Percentiles rank a stretch among this genome's conserved stretches.
These are phyloP conservation scores for Drosophila subsilvestris DNA, from an alignment of 2,888 invertebrate genomes.

Conservation along the genomic window DNA sequence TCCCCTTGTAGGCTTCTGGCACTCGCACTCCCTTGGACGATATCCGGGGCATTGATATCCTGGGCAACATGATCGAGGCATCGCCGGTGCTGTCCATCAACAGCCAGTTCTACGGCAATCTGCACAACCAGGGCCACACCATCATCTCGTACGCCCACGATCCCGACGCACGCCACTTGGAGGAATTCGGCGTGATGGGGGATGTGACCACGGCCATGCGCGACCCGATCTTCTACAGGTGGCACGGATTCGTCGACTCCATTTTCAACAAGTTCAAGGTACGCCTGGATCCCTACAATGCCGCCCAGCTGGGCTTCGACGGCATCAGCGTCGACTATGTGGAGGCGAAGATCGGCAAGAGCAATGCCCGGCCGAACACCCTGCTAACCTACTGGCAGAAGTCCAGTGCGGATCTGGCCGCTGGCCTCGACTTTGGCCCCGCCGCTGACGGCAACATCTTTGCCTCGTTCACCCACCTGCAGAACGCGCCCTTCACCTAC, in stretches of 20 bases:
- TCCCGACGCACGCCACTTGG: constrained; percentile 89
- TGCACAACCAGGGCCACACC: constrained; percentile 93
- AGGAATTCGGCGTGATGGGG: constrained; percentile 91
- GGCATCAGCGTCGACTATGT: constrained; percentile 68
- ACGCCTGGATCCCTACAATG: constrained; percentile 86
- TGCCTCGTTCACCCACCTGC: constrained; percentile 91
- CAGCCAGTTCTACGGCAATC: constrained; percentile 89
- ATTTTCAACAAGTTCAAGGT: constrained; percentile 90
- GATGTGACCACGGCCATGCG: constrained; percentile 94
- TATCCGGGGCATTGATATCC: constrained; percentile 89
- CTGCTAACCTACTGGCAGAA: constrained; percentile 91
- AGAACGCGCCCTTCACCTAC: constrained; percentile 89
- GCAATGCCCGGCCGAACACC: constrained; percentile 84
- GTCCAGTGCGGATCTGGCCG: constrained; percentile 91
- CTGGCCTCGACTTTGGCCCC: constrained; percentile 91
- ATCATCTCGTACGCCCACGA: constrained; percentile 91
- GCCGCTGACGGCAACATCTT: constrained; percentile 87
- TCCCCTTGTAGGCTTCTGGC: constrained; percentile 61
- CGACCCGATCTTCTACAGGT: constrained; percentile 94
- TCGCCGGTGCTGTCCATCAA: constrained; percentile 88
- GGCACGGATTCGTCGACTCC: constrained; percentile 91
- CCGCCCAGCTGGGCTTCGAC: constrained; percentile 72
- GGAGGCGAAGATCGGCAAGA: constrained; percentile 63
- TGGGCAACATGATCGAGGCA: constrained; percentile 92
- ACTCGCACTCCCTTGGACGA: constrained; percentile 75